A percentile compares a stretch with the other conserved stretches of the same genome.
phyloP scores from a whole-genome alignment of 2,797 vertebrate genomes.

The Lerista edwardsae region DNA sequence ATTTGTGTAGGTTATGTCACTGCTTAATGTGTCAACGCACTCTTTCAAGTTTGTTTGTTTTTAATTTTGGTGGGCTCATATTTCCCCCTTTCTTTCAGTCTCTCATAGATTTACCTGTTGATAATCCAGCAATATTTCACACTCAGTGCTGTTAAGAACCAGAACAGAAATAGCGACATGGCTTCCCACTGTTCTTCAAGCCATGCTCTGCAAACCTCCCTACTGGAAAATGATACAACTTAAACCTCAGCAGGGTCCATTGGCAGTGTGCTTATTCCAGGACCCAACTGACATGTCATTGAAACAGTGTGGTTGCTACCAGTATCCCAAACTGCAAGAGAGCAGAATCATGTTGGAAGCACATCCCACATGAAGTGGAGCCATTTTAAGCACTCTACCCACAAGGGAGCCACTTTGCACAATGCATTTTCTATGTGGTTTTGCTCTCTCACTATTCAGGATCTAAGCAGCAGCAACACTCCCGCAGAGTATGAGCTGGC shows the following conservation, averaged over 20 bases:
- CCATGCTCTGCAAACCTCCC: not conserved
- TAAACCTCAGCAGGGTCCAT: not conserved
- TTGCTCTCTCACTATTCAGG: not conserved
- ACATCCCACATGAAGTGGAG: not conserved
- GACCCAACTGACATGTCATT: not conserved
- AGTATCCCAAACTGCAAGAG: not conserved
- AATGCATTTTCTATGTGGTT: not conserved
- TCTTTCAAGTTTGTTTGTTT: slow-evolving; percentile 24
- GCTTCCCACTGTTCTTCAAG: not conserved
- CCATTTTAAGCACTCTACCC: not conserved
- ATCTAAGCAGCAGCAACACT: not conserved
- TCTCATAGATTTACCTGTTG: not conserved
- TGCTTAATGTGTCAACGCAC: slow-evolving; percentile 15
- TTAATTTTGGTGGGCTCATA: not conserved
- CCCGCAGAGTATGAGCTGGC: not conserved
- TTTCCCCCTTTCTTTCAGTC: not conserved
- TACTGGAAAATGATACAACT: slow-evolving; percentile 1
- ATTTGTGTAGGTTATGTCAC: slow-evolving; percentile 27
- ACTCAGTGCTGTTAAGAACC: not conserved
- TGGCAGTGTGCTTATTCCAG: not conserved
- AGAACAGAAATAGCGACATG: not conserved
- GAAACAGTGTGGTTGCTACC: not conserved
- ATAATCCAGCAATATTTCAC: not conserved
- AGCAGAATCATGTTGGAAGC: not conserved
- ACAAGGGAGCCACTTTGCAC: not conserved